Conservation (phyloP, 2,113 vertebrate species). For the Oreocharis arfaki region DNA sequence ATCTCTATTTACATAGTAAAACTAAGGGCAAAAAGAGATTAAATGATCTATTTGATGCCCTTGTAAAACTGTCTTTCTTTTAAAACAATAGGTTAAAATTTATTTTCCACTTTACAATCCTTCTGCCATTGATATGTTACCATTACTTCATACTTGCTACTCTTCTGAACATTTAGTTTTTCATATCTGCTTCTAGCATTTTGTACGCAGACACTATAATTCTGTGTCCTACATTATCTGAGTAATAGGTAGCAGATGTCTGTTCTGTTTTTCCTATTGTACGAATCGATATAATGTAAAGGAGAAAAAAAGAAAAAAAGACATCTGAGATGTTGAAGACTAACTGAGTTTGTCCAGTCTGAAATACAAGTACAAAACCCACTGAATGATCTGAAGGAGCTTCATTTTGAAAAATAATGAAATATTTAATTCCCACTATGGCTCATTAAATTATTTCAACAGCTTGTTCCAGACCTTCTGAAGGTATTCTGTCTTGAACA, state of each 20-base stretch:
- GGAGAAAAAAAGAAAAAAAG: neutral
- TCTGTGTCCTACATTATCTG: neutral
- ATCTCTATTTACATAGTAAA: neutral
- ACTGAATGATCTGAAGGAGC: neutral
- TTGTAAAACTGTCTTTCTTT: neutral
- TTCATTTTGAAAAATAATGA: neutral
- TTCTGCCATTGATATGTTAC: neutral
- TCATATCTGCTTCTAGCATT: neutral
- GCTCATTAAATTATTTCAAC: neutral
- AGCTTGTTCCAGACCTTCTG: neutral
- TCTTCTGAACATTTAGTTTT: neutral
- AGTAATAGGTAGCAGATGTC: constrained; percentile 12
- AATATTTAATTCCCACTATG: neutral
- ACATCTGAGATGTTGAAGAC: neutral
- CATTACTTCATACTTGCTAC: neutral
- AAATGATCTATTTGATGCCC: neutral
- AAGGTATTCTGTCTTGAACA: neutral
- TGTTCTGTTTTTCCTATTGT: neutral
- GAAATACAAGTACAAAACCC: neutral
- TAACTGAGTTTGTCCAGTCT: neutral
- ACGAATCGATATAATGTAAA: neutral
- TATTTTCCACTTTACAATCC: neutral
- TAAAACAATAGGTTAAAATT: neutral
- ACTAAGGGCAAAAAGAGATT: neutral
- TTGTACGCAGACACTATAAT: constrained; percentile 17